Base-by-base conservation (phyloP, 2,888 invertebrate species). In the Salticus scenicus region DNA sequence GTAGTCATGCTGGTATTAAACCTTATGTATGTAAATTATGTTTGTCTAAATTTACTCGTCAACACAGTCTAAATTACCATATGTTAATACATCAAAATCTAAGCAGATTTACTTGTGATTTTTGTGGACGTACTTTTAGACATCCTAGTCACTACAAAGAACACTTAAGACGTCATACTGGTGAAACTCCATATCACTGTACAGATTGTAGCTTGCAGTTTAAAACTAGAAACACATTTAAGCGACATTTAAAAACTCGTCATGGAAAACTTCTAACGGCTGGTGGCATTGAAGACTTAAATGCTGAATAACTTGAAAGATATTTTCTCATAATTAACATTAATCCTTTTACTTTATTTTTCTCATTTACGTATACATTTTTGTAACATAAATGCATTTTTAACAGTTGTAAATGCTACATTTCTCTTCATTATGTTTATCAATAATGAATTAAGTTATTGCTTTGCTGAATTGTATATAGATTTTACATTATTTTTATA, bases 1-100 rank as follows among this genome's bases (percentile, higher is more conserved):
- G 78, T 4, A 78, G 70, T 33, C 78, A 78, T 70, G 78, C 89
- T 90, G 93, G 93, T 47, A 93, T 93, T 88, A 93, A 93, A 89
- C 93, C 93, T 0, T 93, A 93, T 89, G 92, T 92, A 86, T 93
- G 93, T 90, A 91, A 92, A 72, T 92, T 93, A 76, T 93, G 93
- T 88, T 91, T 92, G 77, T 92, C 93, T 4, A 93, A 93, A 37
- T 93, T 93, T 89, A 93, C 93, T 0, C 90, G 93, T 33, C 92
- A 93, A 84, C 93, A 93, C 90, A 93, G 93, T 82, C 91, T 93
- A 31, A 93, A 93, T 89, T 93, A 93, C 90, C 93, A 93, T 89
- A 93, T 93, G 93, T 90, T 93, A 84, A 93, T 93, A 87, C 93
- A 93, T 90, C 92, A 93, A 89, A 93, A 93, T 90, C 92, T 92